A percentile compares a stretch with the other conserved stretches of the same genome.
Evolutionary conservation across 1,140 invertebrate species (phyloP).

Genomic region (Dryas iulia): DNA sequence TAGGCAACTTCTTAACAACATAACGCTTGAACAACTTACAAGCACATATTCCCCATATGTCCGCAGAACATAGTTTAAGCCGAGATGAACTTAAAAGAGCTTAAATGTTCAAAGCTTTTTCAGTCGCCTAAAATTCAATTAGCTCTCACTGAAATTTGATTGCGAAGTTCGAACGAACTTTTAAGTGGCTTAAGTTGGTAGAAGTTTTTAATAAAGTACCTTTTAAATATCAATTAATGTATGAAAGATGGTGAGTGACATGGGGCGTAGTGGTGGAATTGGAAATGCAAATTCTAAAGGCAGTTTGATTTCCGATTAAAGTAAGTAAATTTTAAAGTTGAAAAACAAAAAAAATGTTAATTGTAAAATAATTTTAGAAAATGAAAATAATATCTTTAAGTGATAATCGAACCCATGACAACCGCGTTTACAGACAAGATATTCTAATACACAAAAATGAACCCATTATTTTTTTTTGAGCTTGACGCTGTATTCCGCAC

Average conservation of each 20-base stretch:
- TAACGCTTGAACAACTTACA: neutral
- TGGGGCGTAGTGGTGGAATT: too few species aligned
- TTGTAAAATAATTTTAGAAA: too few species aligned
- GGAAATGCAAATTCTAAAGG: too few species aligned
- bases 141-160: slow-evolving; percentile 69
- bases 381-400: too few species aligned
- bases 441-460: too few species aligned
- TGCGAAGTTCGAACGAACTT: slow-evolving; percentile 57
- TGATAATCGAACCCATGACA: too few species aligned
- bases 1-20: neutral
- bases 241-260: neutral
- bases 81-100: slow-evolving; percentile 48
- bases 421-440: too few species aligned
- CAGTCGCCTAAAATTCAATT: slow-evolving; percentile 63
- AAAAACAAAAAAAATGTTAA: too few species aligned
- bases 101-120: slow-evolving; percentile 56
- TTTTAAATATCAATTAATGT: slow-evolving; percentile 19
- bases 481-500: too few species aligned
- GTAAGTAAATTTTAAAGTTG: neutral
- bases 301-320: neutral
- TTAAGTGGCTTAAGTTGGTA: slow-evolving; percentile 54
- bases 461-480: too few species aligned
- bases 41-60: slow-evolving; percentile 13
- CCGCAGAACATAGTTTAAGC: slow-evolving; percentile 31
- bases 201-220: slow-evolving; percentile 36